Conservation (phyloP, 1,140 invertebrate species). For the Episyrphus balteatus region DNA sequence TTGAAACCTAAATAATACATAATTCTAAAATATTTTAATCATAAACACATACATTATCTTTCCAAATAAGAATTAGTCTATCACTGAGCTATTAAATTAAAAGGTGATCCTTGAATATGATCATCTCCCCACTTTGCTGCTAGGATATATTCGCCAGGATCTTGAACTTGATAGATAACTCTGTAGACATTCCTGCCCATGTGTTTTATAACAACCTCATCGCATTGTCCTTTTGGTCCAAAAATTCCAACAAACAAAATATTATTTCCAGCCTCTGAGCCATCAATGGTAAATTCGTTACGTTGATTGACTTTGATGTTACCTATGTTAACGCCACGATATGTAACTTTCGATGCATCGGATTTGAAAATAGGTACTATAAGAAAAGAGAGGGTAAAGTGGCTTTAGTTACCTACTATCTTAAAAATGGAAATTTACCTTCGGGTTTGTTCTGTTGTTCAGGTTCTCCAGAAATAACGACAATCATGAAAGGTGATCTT, state of each 20-base stretch:
- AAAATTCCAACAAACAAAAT: conserved; percentile 78
- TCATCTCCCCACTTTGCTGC: conserved; percentile 85
- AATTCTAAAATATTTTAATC: no score
- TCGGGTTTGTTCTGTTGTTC: conserved; percentile 14
- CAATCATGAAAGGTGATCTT: conserved; percentile 71
- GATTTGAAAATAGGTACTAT: conserved; percentile 59
- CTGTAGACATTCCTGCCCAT: conserved; percentile 69
- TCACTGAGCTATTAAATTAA: conserved; percentile 52
- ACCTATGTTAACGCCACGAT: conserved; percentile 75
- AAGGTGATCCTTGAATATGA: conserved; percentile 82
- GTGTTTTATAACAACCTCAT: conserved; percentile 79
- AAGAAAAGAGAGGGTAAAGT: neutral
- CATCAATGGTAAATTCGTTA: conserved; percentile 74
- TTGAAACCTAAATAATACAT: no score
- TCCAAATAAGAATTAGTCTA: no score
- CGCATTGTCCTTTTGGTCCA: conserved; percentile 77
- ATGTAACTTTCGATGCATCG: conserved; percentile 66
- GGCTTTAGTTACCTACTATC: no score
- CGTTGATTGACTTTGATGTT: conserved; percentile 71
- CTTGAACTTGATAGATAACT: conserved; percentile 58
- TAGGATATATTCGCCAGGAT: conserved; percentile 73
- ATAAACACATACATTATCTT: no score
- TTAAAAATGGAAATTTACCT: no score
- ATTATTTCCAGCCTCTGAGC: conserved; percentile 69
- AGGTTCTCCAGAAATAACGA: conserved; percentile 56